Evolutionary conservation across 2,888 invertebrate species (phyloP).

Genomic region (Emmelina monodactyla): DNA sequence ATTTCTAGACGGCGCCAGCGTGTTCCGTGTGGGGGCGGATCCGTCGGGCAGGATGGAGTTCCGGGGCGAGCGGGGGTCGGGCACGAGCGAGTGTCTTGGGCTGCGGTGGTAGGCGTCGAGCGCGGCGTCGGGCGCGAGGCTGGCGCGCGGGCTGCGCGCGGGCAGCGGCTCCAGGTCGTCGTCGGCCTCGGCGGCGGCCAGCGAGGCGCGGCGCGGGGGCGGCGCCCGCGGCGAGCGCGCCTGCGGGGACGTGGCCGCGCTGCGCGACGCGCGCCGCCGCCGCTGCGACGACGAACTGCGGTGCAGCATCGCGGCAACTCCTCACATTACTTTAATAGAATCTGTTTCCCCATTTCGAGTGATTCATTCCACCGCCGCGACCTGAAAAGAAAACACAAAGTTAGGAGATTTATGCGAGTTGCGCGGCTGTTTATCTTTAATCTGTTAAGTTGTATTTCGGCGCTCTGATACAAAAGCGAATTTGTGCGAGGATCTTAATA

Average conservation of each 20-base stretch:
- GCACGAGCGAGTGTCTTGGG: conserved; percentile 63
- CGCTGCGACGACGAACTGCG: conserved; percentile 72
- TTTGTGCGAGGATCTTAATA: no score
- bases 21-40: conserved; percentile 60
- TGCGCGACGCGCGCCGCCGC: conserved; percentile 71
- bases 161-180: conserved; percentile 52
- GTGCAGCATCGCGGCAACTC: conserved; percentile 61
- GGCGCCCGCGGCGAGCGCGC: conserved; percentile 59
- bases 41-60: conserved; percentile 71
- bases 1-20: conserved; percentile 65
- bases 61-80: conserved; percentile 66
- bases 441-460: no score
- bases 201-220: conserved; percentile 61
- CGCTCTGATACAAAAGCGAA: no score
- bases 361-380: background rate
- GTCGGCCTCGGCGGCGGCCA: conserved; percentile 71
- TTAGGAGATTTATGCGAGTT: background rate
- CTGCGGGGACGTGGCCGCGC: conserved; percentile 71
- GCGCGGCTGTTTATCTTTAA: background rate
- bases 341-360: background rate
- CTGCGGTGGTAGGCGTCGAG: conserved; percentile 62
- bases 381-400: conserved; percentile 21
- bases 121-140: conserved; percentile 65
- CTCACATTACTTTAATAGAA: conserved; percentile 8
- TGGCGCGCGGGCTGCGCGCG: conserved; percentile 63